phyloP scores from a whole-genome alignment of 2,113 vertebrate genomes.

The Salvelinus namaycush region DNA sequence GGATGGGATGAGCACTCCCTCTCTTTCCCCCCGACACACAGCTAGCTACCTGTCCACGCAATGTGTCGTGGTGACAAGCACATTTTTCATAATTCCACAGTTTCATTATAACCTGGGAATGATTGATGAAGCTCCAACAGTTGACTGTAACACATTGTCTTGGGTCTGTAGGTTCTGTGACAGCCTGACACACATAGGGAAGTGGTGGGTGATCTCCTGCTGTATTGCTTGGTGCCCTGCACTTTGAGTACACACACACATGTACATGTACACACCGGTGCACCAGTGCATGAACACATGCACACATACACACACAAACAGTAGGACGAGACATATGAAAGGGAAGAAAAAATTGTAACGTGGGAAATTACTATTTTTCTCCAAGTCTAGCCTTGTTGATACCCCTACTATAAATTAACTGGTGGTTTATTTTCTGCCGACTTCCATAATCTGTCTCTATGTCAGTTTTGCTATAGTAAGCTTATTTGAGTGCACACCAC shows the following conservation, averaged over 20 bases:
- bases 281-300: not conserved
- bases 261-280: not conserved
- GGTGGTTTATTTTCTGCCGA: not conserved
- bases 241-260: not conserved
- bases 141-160: conserved; percentile 51
- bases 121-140: conserved; percentile 69
- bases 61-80: conserved; percentile 53
- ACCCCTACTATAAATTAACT: conserved; percentile 33
- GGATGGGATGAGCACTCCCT: conserved; percentile 39
- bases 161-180: conserved; percentile 11
- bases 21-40: not conserved
- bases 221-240: not conserved
- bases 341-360: no score
- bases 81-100: conserved; percentile 74
- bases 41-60: conserved; percentile 46
- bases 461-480: conserved; percentile 24
- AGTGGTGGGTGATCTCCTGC: conserved; percentile 12
- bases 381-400: conserved; percentile 29
- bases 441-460: conserved; percentile 36
- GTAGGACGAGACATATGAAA: no score
- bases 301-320: no score
- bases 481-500: conserved; percentile 33
- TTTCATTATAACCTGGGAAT: conserved; percentile 65
- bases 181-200: conserved; percentile 24
- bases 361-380: conserved; percentile 48